Conservation (phyloP, 2,888 invertebrate species). For the Halictus quadricinctus region DNA sequence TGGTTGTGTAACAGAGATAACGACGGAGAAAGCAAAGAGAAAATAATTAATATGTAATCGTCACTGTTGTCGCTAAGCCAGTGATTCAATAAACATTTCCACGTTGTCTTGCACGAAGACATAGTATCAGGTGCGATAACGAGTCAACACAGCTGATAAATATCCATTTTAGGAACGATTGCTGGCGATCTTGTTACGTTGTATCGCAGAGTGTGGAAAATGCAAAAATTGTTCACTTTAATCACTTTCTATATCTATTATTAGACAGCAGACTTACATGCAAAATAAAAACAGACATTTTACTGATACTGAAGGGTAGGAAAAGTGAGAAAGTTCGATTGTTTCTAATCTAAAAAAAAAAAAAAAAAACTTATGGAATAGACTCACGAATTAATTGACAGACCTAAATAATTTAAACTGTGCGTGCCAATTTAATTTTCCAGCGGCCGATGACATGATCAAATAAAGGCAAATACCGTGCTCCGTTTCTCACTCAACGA, state of each 20-base stretch:
- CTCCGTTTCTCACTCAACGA: background rate
- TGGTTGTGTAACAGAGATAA: too few species aligned
- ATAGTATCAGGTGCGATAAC: background rate
- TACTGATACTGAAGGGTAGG: too few species aligned
- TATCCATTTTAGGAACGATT: too few species aligned
- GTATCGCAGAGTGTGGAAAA: background rate
- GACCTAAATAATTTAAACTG: background rate
- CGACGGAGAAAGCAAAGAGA: too few species aligned
- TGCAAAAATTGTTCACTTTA: too few species aligned
- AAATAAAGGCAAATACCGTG: background rate
- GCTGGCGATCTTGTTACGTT: background rate
- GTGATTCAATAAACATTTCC: background rate
- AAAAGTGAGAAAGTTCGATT: too few species aligned
- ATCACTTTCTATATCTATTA: too few species aligned
- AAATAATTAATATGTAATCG: background rate
- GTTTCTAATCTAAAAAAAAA: too few species aligned
- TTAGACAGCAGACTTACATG: too few species aligned
- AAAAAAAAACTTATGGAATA: too few species aligned
- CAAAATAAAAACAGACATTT: too few species aligned
- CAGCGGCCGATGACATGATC: background rate
- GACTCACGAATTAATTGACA: rapidly evolving
- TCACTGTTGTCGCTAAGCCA: background rate
- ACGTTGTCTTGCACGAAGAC: too few species aligned
- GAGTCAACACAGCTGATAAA: background rate
- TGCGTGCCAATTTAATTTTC: background rate